Evolutionary conservation across 2,113 vertebrate species (phyloP).

Genomic region (Centropus bengalensis): DNA sequence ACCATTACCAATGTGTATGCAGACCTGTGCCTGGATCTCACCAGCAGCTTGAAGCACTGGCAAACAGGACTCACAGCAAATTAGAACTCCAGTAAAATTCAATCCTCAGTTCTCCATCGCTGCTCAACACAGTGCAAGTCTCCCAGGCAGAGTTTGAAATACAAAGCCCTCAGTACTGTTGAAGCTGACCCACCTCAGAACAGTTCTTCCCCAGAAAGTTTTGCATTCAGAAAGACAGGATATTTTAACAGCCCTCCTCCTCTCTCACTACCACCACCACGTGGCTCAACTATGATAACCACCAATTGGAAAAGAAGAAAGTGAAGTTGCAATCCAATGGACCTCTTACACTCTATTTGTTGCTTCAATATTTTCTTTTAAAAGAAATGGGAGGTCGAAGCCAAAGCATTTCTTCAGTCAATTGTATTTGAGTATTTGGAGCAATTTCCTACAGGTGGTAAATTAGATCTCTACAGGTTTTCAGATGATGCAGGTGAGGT

Average conservation of each 20-base stretch:
- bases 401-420: background rate
- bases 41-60: background rate
- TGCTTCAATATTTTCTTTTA: background rate
- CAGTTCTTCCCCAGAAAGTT: background rate
- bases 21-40: background rate
- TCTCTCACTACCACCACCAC: too few species aligned
- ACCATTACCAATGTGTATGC: accelerated
- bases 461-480: background rate
- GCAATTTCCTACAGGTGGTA: background rate
- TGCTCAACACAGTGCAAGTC: background rate
- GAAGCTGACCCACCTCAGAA: background rate
- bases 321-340: background rate
- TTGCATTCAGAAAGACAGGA: background rate
- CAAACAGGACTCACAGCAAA: background rate
- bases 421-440: background rate
- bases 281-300: background rate
- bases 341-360: background rate
- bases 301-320: background rate
- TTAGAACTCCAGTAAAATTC: background rate
- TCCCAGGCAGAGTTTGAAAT: background rate
- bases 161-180: too few species aligned
- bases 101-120: background rate
- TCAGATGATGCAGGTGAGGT: background rate
- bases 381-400: background rate
- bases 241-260: background rate